phyloP scores from a whole-genome alignment of 2,888 invertebrate species.

The Cantharis lateralis region DNA sequence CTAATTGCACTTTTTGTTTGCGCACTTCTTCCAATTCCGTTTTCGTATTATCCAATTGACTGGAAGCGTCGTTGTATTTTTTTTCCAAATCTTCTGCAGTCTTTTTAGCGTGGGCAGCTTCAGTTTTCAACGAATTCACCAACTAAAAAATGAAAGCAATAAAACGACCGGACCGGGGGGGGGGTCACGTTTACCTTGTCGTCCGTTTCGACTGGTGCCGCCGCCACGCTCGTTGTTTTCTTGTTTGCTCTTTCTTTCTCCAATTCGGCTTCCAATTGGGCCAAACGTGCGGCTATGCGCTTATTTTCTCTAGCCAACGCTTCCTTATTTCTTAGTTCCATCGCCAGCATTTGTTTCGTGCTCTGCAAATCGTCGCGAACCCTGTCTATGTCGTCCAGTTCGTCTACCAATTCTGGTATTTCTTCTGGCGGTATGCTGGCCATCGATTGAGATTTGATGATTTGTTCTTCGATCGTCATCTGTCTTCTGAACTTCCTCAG shows the following conservation, averaged over 20 bases:
- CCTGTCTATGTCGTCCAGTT: conserved; percentile 90
- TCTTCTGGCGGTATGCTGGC: conserved; percentile 60
- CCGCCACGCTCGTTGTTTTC: conserved; percentile 23
- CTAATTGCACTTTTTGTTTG: conserved; percentile 75
- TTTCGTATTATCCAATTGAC: conserved; percentile 75
- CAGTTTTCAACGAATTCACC: conserved; percentile 71
- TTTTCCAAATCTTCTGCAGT: conserved; percentile 80
- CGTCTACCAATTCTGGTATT: conserved; percentile 68
- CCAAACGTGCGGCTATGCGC: conserved; percentile 76
- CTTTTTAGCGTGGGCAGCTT: conserved; percentile 77
- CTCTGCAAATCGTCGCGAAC: conserved; percentile 89
- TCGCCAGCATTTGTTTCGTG: conserved; percentile 86
- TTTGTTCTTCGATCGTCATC: conserved; percentile 88
- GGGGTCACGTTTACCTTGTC: conserved; percentile 46
- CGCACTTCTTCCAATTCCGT: conserved; percentile 80
- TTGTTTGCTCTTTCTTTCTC: conserved; percentile 65
- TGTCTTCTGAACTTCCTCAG: conserved; percentile 86
- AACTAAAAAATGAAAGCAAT: conserved; percentile 46
- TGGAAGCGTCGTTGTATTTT: conserved; percentile 75
- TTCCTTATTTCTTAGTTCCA: conserved; percentile 84
- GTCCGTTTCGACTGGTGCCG: conserved; percentile 40
- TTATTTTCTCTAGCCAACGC: conserved; percentile 81
- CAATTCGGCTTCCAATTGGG: conserved; percentile 80
- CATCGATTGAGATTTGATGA: conserved; percentile 80
- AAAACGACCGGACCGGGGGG: neutral